Base-by-base conservation (phyloP, 2,888 invertebrate genomes). In the Imbricaverruca yamaguchii region DNA sequence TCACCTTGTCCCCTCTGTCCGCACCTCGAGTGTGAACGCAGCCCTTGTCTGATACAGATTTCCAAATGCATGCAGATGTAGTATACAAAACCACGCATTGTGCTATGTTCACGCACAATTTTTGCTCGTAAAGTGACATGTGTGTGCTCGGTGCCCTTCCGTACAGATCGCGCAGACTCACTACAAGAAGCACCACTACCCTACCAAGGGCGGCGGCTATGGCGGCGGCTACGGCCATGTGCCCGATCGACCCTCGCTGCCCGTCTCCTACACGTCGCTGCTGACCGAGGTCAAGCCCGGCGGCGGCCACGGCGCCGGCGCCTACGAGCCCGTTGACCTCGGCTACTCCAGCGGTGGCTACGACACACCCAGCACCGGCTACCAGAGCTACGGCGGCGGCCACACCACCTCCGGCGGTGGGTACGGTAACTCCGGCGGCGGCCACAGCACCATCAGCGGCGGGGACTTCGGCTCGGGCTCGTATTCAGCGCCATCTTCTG, bases 171-270 rank as follows among this genome's bases (percentile, higher is more conserved):
- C 74, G 13, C 74, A 74, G 74, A 74, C 74, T 6, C 74, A 74
- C 74, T 53, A 74, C 74, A 74, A 74, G 74, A 74, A 74, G 53
- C 39, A n/a, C 53, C 18, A 74, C 18, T 18, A n/a, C 53, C 74
- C 39, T 23, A 12, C 18, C 61, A 15, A 63, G 18, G 61, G 61
- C 23, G 23, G 39, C 21, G 74, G 53, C 15, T 15, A 74, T 15
- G 74, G 74, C 39, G 74, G 74, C 15, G 74, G 74, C 53, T 15
- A 53, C 53, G 53, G 53, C 21, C 74, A 53, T 23, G 9, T 10
- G 13, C 65, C 18, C 11, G 15, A 23, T 4, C 74, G 53, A 15
- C 39, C 9, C 12, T 12, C 53, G 55, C 10, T 55, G 3, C 55
- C 77, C 55, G 3, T 56, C 53, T 55, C 77, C 18, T 77, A 55